Conservation (phyloP, 2,888 invertebrate genomes). For the Corbicula japonica region DNA sequence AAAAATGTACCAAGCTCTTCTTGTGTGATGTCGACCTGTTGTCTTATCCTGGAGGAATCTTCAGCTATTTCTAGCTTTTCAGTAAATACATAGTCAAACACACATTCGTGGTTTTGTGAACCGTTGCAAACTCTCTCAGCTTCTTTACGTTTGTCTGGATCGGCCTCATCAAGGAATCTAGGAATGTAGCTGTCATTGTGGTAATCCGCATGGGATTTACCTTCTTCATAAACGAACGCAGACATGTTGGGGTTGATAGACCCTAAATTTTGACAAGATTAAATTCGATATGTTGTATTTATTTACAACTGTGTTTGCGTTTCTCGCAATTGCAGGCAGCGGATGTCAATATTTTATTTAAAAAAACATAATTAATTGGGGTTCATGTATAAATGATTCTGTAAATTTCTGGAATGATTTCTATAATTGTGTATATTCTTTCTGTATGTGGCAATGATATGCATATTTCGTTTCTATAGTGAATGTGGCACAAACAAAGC, state of each 20-base stretch:
- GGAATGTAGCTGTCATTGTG: slow-evolving; percentile 31
- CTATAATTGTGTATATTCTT: no score
- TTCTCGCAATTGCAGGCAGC: no score
- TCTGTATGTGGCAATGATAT: no score
- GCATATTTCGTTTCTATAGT: no score
- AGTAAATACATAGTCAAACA: slow-evolving; percentile 39
- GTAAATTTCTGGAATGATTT: no score
- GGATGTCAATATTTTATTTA: no score
- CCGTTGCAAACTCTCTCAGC: slow-evolving; percentile 35
- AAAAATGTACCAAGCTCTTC: neutral
- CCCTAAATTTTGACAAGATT: no score
- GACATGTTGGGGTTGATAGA: neutral
- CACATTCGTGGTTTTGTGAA: slow-evolving; percentile 15
- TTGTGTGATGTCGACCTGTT: neutral
- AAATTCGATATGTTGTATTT: no score
- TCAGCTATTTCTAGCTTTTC: slow-evolving; percentile 12
- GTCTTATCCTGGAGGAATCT: neutral
- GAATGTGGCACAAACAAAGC: no score
- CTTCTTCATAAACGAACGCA: slow-evolving; percentile 8
- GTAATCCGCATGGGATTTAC: slow-evolving; percentile 1
- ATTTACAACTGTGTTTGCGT: no score
- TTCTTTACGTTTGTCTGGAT: neutral
- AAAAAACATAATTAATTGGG: no score
- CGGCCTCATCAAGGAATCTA: slow-evolving; percentile 34
- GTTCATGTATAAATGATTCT: no score